Evolutionary conservation across 2,797 vertebrate genomes (phyloP).

Genomic region (Morus bassanus): DNA sequence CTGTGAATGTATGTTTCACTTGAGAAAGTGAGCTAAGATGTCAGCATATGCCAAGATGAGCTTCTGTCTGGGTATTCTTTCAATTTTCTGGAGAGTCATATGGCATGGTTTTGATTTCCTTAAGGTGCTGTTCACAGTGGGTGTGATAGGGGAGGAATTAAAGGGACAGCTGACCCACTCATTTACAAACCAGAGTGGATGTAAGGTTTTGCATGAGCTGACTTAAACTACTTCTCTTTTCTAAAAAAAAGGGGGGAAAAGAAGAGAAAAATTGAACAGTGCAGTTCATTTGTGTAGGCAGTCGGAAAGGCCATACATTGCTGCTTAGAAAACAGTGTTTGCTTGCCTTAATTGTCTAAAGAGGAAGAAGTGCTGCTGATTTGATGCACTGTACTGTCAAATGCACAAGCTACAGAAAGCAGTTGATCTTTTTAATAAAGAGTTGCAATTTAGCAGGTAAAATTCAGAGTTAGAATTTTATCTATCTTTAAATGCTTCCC

Average conservation of each 20-base stretch:
- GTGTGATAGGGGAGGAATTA: background rate
- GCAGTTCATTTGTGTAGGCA: background rate
- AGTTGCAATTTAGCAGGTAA: background rate
- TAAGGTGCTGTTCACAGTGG: background rate
- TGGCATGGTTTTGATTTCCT: background rate
- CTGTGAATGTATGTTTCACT: background rate
- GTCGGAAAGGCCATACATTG: background rate
- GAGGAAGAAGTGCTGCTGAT: background rate
- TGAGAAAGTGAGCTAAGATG: background rate
- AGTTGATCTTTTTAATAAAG: background rate
- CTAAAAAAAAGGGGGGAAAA: background rate
- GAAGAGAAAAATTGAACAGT: background rate
- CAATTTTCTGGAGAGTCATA: background rate
- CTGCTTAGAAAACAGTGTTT: background rate
- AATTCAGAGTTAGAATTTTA: background rate
- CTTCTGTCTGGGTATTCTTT: background rate
- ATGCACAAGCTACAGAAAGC: background rate
- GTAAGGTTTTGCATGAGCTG: background rate
- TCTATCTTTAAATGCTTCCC: background rate
- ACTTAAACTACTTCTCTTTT: background rate
- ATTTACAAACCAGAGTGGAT: background rate
- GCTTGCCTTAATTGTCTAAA: background rate
- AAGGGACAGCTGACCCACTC: background rate
- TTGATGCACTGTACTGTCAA: background rate
- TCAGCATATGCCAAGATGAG: background rate